Base-by-base conservation (phyloP, 2,888 invertebrate species). In the Drosophila greeni region DNA sequence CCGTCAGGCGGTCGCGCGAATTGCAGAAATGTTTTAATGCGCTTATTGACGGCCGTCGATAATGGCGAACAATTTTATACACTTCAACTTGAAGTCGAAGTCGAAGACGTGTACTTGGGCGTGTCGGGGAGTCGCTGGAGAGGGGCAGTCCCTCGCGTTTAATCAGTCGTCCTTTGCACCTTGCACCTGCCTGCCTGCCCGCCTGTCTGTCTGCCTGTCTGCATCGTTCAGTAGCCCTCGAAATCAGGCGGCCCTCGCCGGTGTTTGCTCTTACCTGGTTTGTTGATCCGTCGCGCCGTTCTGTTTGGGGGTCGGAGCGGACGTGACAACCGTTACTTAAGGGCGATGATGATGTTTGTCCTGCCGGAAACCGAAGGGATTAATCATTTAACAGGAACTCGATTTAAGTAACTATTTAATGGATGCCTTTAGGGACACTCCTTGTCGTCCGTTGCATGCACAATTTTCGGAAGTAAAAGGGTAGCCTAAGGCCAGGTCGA, bases 1-100 rank as follows among this genome's bases (percentile, higher is more conserved):
- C 42, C 64, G 62, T 49, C 62, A 33, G 36, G 26, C 49, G 42
- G 36, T 49, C 18, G 24, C 34, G 48, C 62, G 49, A 37, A 36
- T 43, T 43, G 62, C 62, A 62, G 31, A 61, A 62, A 62, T 62
- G 64, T 62, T 62, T 67, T 58, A 66, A 67, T 58, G 66, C 66
- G 39, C 55, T 70, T 70, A 70, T 70, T 64, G 66, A 65, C 52
- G 49, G 58, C 49, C 57, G 36, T 40, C 24, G 69, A 55, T 70
- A 64, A 64, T 64, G 65, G 59, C 53, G 42, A 70, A 70, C 70
- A 52, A 55, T 62, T 64, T 70, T 59, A 70, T 70, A 48, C 65
- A 64, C 70, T 70, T 56, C 12, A 59, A 37, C 12, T 45, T 47
- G 31, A 37, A 61, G 51, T 40, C 49, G 40, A 34, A 8, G 37